Base-by-base conservation (phyloP, 2,888 invertebrate species). In the Metacarcinus magister region DNA sequence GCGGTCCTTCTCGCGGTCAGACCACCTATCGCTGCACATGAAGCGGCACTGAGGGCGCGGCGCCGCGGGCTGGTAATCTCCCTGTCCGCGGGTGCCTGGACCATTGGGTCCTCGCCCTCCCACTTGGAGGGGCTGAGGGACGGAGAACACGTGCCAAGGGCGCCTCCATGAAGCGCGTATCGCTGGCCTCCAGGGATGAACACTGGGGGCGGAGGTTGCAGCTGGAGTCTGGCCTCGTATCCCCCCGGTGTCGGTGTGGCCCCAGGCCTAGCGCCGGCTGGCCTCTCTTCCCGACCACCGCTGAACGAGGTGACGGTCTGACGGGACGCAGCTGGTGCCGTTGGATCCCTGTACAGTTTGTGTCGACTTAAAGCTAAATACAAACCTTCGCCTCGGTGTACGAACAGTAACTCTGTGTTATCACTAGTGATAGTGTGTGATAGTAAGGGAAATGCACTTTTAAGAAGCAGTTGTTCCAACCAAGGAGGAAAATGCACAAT, bases 11-110 rank as follows among this genome's bases (percentile, higher is more conserved):
- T 99, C 99, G 97, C 98, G 99, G 97, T 99, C 99, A 95, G 99
- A 99, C 98, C 99, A 99, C 97, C 98, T 99, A 75, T 99, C 99
- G 93, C 98, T 99, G 96, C 99, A 99, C 97, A 99, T 99, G 99
- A 98, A 99, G 97, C 98, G 99, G 97, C 99, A 99, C 95, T 97
- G 96, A 96, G 90, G 91, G 39, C 67, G 43, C 60, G 67, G 75
- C 67, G 75, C 60, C 67, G 75, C 93, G 54, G 67, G 92, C 54
- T 92, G 54, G 54, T 92, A 54, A 32, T 39, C 44, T 92, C 92
- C 46, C 46, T 54, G 54, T 32, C 48, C 32, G 92, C 92, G 46
- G 54, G 92, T 92, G 46, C 60, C 60, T 10, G 92, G 92, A 46
- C 54, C 48, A 28, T 23, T 92, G 13, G 32, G 32, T 54, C 92